Percentiles rank a stretch among this genome's conserved stretches.
phyloP scores from a whole-genome alignment of 2,113 vertebrate genomes.

The Centropus bengalensis region DNA sequence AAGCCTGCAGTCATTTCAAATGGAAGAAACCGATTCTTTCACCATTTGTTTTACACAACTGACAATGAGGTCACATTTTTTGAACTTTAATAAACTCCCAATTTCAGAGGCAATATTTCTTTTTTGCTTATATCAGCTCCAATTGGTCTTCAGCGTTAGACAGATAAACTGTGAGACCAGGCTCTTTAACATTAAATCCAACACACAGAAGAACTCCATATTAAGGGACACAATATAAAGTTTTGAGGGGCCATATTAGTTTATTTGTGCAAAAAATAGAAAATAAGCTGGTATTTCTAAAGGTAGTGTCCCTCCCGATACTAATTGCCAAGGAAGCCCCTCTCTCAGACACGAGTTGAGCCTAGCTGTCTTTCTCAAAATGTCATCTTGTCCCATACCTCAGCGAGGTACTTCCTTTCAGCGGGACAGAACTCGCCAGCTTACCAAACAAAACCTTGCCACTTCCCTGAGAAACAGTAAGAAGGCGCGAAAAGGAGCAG shows the following conservation, averaged over 20 bases:
- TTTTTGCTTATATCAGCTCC: not conserved
- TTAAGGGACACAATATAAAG: not conserved
- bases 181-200: not conserved
- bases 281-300: not conserved
- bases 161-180: not conserved
- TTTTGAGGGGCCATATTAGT: not conserved
- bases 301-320: not conserved
- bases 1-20: not conserved
- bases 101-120: not conserved
- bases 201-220: not conserved
- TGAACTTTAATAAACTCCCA: not conserved
- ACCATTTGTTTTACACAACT: not conserved
- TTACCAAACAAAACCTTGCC: not conserved
- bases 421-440: not conserved
- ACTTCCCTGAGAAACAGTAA: not conserved
- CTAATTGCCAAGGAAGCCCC: not conserved
- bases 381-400: not conserved
- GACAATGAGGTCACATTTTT: not conserved
- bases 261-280: not conserved
- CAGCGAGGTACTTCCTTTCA: not conserved
- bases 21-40: not conserved
- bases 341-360: not conserved
- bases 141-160: not conserved
- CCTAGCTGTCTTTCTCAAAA: not conserved
- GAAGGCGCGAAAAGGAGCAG: not conserved